Percentiles rank a stretch among this genome's conserved stretches.
Conservation (phyloP, 2,888 invertebrate species). For the Anorthoa munda region DNA sequence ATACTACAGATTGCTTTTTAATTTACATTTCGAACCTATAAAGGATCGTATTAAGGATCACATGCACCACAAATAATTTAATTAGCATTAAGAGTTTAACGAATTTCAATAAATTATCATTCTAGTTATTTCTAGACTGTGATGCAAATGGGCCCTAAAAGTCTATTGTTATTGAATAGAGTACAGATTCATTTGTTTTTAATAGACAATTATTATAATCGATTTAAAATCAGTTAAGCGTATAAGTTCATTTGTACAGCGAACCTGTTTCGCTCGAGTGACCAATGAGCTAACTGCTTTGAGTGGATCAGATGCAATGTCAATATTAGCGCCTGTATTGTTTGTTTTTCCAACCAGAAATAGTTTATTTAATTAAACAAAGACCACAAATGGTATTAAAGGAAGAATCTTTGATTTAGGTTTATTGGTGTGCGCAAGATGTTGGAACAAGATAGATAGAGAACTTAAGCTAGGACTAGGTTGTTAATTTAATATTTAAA, state of each 20-base stretch:
- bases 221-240: neutral
- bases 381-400: neutral
- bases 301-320: constrained; percentile 22
- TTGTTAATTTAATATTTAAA: too few species aligned
- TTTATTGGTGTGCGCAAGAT: neutral
- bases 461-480: too few species aligned
- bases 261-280: constrained; percentile 29
- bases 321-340: constrained; percentile 13
- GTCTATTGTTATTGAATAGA: neutral
- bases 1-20: too few species aligned
- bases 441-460: neutral
- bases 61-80: too few species aligned
- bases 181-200: neutral
- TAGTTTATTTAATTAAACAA: neutral
- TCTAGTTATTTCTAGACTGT: too few species aligned
- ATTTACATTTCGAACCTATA: too few species aligned
- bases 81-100: too few species aligned
- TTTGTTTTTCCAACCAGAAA: constrained; percentile 42
- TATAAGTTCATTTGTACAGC: constrained; percentile 10
- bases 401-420: neutral
- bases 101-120: too few species aligned
- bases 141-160: too few species aligned
- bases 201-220: neutral
- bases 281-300: constrained; percentile 27
- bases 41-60: too few species aligned